These are phyloP conservation scores for Apis laboriosa DNA, from an alignment of 1,140 invertebrate genomes.

Conservation along the genomic window DNA sequence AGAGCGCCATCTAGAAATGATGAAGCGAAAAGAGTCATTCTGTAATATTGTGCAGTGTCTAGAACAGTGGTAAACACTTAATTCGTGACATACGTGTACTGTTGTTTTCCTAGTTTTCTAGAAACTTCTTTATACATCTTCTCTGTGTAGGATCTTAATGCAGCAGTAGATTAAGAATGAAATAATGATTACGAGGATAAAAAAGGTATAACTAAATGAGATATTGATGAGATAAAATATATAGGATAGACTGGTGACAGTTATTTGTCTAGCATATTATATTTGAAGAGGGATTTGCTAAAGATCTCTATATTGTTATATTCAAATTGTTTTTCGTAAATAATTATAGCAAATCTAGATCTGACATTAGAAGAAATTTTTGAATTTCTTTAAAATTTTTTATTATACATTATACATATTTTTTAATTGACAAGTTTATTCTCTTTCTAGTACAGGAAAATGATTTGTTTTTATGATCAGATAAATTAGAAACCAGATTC, in stretches of 20 bases:
- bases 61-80: slow-evolving; percentile 21
- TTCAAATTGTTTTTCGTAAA: too few species aligned
- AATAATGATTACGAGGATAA: background rate
- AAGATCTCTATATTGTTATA: background rate
- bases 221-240: background rate
- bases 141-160: background rate
- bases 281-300: background rate
- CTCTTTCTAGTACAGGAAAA: too few species aligned
- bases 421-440: background rate
- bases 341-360: too few species aligned
- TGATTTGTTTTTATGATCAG: background rate
- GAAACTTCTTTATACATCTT: background rate
- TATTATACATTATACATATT: background rate
- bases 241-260: background rate
- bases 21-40: slow-evolving; percentile 15
- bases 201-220: background rate
- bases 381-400: background rate
- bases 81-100: background rate
- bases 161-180: background rate
- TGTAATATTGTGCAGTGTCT: background rate
- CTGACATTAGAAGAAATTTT: too few species aligned
- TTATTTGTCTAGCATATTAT: background rate
- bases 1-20: background rate
- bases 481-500: slow-evolving; percentile 5
- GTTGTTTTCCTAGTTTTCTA: background rate